Base-by-base conservation (phyloP, 2,888 invertebrate species). In the Oligia fasciuncula region DNA sequence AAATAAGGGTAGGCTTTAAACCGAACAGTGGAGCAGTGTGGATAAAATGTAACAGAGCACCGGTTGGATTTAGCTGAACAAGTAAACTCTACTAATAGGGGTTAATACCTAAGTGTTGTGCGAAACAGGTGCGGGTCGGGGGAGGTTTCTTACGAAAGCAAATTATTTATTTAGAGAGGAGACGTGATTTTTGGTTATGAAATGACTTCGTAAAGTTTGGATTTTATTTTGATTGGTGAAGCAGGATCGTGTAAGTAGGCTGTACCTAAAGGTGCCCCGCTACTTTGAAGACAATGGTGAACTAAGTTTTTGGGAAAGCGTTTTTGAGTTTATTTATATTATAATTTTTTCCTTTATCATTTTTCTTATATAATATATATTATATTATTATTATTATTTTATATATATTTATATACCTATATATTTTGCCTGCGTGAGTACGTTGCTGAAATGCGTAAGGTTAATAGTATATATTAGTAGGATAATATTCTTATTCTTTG, bases 51-150 rank as follows among this genome's bases (percentile, higher is more conserved):
- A 85, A 84, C 75, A 71, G 79, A 78, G 76, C 77, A 81, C 76
- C 80, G 82, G 79, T 76, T 70, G 85, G 87, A 86, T 87, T 88
- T 88, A 83, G 79, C 74, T 79, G 77, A 86, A 88, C 85, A 90
- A 81, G 85, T 90, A 87, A 90, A 88, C 86, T 91, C 83, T 62
- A 83, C 89, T 89, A 90, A 88, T 89, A 86, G 77, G 85, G 91
- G 87, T 91, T 88, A 90, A 90, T 88, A 86, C 83, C 79, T 79
- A 81, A 82, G 88, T 88, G 89, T 89, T 86, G 81, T 71, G 80
- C 70, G 77, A 85, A 88, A 87, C 89, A 90, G 90, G 88, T 84
- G 86, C 46, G 76, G 85, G 76, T 66, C 65, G 71, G n/a, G 67
- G n/a, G 77, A 51, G 73, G 68, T 81, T 88, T 80, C 83, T 84